A percentile compares a stretch with the other conserved stretches of the same genome.
Conservation (phyloP, 2,797 vertebrate genomes). For the Myoxocephalus aenaeus region DNA sequence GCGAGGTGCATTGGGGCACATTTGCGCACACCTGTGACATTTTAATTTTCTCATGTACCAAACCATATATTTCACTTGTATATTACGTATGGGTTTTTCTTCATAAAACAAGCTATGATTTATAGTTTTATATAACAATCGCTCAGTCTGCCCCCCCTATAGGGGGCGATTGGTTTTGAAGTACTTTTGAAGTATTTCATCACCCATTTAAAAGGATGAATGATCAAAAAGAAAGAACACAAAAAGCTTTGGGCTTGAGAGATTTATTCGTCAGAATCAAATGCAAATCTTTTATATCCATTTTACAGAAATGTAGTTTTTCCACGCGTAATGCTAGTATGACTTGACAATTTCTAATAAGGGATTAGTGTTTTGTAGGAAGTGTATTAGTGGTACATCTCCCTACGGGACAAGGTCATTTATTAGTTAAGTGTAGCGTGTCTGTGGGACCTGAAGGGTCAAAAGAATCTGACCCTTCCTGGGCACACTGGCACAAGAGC, state of each 20-base stretch:
- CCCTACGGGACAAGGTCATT: slow-evolving; percentile 2
- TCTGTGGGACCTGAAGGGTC: slow-evolving; percentile 38
- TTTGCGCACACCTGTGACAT: no score
- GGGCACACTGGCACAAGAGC: slow-evolving; percentile 69
- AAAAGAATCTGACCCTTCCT: slow-evolving; percentile 77
- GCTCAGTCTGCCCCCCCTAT: no score
- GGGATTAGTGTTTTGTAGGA: background rate
- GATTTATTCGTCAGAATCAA: slow-evolving; percentile 53
- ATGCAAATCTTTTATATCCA: slow-evolving; percentile 25
- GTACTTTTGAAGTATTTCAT: background rate
- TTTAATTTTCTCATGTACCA: no score
- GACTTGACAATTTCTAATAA: slow-evolving; percentile 7
- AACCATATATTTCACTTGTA: no score
- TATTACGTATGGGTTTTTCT: no score
- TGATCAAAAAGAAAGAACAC: background rate
- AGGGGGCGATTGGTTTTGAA: no score
- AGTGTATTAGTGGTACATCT: slow-evolving; percentile 2
- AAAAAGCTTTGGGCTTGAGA: background rate
- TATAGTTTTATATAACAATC: no score
- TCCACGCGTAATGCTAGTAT: background rate
- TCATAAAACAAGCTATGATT: no score
- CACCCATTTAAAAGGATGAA: background rate
- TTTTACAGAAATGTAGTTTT: slow-evolving; percentile 13
- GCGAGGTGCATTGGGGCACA: no score
- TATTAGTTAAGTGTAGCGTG: slow-evolving; percentile 23